Evolutionary conservation across 2,888 invertebrate genomes (phyloP).

Genomic region (Antheraea yamamai): DNA sequence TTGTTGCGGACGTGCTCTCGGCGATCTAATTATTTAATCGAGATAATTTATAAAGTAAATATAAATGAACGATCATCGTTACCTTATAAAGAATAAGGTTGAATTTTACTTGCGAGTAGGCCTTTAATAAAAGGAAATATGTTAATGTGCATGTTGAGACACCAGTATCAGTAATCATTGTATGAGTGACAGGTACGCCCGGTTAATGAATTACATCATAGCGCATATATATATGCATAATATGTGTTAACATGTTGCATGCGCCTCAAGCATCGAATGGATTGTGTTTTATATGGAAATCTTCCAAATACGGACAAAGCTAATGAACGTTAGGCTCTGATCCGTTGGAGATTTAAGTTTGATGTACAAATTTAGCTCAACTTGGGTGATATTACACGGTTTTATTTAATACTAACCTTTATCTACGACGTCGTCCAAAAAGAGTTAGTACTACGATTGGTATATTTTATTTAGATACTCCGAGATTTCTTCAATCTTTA

Average conservation of each 20-base stretch:
- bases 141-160: constrained; percentile 29
- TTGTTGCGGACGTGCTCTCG: constrained; percentile 36
- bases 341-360: constrained; percentile 15
- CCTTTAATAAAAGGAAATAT: constrained; percentile 27
- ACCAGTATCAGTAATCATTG: constrained; percentile 32
- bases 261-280: constrained; percentile 14
- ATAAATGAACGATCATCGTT: background rate
- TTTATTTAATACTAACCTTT: background rate
- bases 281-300: constrained; percentile 15
- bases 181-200: constrained; percentile 35
- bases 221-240: constrained; percentile 4
- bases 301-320: constrained; percentile 20
- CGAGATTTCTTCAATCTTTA: no score
- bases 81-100: background rate
- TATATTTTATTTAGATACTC: no score
- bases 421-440: no score
- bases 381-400: background rate
- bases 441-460: no score
- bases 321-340: constrained; percentile 20
- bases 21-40: constrained; percentile 41
- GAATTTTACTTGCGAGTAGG: background rate
- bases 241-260: constrained; percentile 19
- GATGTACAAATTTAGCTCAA: background rate
- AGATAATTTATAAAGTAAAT: constrained; percentile 18
- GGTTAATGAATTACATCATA: constrained; percentile 37